Evolutionary conservation across 2,113 vertebrate genomes (phyloP).

Genomic region (Poicephalus meyeri): DNA sequence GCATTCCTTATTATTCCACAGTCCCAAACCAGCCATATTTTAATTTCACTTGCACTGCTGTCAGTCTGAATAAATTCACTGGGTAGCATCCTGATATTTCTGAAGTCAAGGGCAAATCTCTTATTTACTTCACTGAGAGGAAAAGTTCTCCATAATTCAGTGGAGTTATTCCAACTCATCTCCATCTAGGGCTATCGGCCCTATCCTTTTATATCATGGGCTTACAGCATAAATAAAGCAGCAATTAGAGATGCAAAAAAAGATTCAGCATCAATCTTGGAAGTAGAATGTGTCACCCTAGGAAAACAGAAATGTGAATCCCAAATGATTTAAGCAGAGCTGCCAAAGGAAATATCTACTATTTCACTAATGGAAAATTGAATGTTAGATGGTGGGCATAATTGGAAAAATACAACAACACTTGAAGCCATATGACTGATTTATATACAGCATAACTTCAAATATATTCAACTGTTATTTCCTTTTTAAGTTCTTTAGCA

Average conservation of each 20-base stretch:
- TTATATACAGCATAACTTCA: neutral
- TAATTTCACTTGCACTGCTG: neutral
- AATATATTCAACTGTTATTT: neutral
- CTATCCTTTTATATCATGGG: neutral
- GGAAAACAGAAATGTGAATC: conserved; percentile 44
- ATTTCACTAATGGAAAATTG: conserved; percentile 11
- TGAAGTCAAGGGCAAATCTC: neutral
- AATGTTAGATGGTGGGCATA: neutral
- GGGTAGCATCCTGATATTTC: neutral
- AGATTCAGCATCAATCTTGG: conserved; percentile 4
- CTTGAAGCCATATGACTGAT: neutral
- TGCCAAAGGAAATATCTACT: conserved; percentile 5
- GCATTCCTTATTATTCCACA: neutral
- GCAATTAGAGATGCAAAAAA: conserved; percentile 46
- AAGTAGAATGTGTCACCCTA: neutral
- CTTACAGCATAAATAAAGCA: conserved; percentile 32
- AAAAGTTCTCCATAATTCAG: neutral
- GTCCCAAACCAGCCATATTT: neutral
- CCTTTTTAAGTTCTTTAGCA: neutral
- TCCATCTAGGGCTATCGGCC: neutral
- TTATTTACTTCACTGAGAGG: neutral
- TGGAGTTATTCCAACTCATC: neutral
- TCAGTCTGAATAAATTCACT: neutral
- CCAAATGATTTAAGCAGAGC: conserved; percentile 2
- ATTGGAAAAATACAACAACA: conserved; percentile 13